phyloP scores from a whole-genome alignment of 2,797 vertebrate species.

The Geotria australis region DNA sequence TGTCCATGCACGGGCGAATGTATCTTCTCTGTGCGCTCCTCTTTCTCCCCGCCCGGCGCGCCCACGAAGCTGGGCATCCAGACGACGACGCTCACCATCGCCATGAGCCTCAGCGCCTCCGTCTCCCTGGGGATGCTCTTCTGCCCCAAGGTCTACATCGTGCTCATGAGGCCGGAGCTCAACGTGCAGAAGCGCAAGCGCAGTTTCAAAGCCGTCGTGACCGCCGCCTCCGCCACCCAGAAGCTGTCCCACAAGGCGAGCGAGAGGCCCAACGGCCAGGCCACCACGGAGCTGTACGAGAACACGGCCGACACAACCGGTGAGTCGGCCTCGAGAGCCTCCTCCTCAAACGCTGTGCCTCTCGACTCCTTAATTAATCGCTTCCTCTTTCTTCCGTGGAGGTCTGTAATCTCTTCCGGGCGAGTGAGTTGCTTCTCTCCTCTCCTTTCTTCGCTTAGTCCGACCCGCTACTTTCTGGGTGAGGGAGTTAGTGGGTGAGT shows the following conservation, averaged over 20 bases:
- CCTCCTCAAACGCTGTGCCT: too few relatives aligned
- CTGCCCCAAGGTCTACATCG: constrained; percentile 87
- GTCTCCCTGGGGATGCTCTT: constrained; percentile 93
- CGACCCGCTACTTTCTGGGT: too few relatives aligned
- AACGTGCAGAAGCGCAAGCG: constrained; percentile 83
- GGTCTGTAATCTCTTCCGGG: too few relatives aligned
- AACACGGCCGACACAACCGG: constrained; percentile 16
- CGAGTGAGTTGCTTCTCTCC: too few relatives aligned
- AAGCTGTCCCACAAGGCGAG: constrained; percentile 74
- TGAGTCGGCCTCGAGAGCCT: too few relatives aligned
- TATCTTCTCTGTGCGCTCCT: too few relatives aligned
- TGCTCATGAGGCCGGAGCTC: constrained; percentile 84
- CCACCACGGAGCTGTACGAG: constrained; percentile 76
- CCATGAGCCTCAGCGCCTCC: constrained; percentile 71
- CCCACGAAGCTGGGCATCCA: constrained; percentile 60
- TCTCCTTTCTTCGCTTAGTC: too few relatives aligned
- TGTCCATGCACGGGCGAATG: too few relatives aligned
- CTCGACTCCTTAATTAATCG: too few relatives aligned
- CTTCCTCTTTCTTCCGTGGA: too few relatives aligned
- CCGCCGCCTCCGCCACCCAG: constrained; percentile 77
- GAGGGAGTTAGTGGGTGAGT: too few relatives aligned
- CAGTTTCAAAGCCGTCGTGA: constrained; percentile 81
- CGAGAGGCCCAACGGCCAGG: constrained; percentile 67
- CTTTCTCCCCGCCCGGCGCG: too few relatives aligned
- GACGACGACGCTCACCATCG: constrained; percentile 75